A percentile compares a stretch with the other conserved stretches of the same genome.
These are phyloP conservation scores for Platycercus adscitus DNA, from an alignment of 2,113 vertebrate genomes.

Conservation along the genomic window DNA sequence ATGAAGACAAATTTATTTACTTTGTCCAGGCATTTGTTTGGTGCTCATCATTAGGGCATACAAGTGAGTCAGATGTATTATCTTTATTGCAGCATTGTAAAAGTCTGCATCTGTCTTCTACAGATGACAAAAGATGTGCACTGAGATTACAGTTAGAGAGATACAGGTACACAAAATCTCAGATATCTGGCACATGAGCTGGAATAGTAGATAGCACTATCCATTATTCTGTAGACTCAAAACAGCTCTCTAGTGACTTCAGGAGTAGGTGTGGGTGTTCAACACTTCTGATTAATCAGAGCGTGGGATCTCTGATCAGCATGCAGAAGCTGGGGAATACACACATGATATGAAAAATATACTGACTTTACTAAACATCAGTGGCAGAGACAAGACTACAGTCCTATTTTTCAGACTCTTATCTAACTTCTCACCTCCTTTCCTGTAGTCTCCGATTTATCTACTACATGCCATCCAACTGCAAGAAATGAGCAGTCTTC, in stretches of 20 bases:
- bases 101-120: neutral
- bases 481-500: neutral
- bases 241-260: conserved; percentile 29
- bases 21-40: neutral
- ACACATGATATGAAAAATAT: neutral
- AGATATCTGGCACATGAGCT: conserved; percentile 29
- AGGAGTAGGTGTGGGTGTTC: conserved; percentile 10
- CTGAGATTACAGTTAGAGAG: neutral
- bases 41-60: neutral
- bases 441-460: neutral
- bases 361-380: neutral
- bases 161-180: conserved; percentile 21
- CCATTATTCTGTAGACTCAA: conserved; percentile 9
- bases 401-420: conserved; percentile 18
- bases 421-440: conserved; percentile 19
- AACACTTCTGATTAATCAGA: conserved; percentile 44
- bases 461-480: neutral
- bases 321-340: neutral
- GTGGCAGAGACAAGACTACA: neutral
- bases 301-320: conserved; percentile 2
- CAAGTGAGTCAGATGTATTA: neutral
- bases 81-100: neutral
- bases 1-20: neutral
- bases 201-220: neutral
- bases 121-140: conserved; percentile 4